Evolutionary conservation across 1,140 invertebrate species (phyloP), one percentile per base, ranked within the genome.

Genomic region (Cepaea nemoralis): DNA sequence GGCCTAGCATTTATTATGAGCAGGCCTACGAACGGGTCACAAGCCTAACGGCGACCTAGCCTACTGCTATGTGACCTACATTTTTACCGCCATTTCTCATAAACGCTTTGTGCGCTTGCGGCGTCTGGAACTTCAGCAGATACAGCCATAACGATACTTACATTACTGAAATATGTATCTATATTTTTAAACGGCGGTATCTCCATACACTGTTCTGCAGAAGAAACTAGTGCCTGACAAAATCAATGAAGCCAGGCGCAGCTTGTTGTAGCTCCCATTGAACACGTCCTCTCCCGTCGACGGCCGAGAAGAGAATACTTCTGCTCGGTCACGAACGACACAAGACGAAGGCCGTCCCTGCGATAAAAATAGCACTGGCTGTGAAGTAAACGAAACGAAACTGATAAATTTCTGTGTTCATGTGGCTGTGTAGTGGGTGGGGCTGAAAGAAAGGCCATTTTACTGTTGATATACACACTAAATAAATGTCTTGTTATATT

Each of bases 341-440:
- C 71, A 42, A 74, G 71, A 31, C 42, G 71, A 74, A 70, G 42
- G 71, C 71, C 42, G 48, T 27, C 39, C 42, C 71, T 40, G 48
- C 71, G 71, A 74, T 74, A 74, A 74, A 74, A 74, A 50, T 50
- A 50, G 42, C 48, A 37, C 27, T 74, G 2, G 42, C 37, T 1
- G 39, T 1, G 35, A 70, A 70, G 71, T 74, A 74, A 42, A 74
- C 71, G 71, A 74, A 74, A 74, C 71, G 71, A 74, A 74, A 74
- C 35, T 33, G 71, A 63, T 31, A 31, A 63, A 63, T 31, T 63
- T 2, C 1, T 63, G 50, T 63, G 59, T 63, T 10, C n/a, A 2
- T 24, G 50, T 55, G 8, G 6, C 2, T 14, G n/a, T n/a, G n/a
- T n/a, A n/a, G n/a, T n/a, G n/a, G n/a, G n/a, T 22, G 50, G 50